Evolutionary conservation across 2,113 vertebrate species (phyloP).

Genomic region (Otocyon megalotis): DNA sequence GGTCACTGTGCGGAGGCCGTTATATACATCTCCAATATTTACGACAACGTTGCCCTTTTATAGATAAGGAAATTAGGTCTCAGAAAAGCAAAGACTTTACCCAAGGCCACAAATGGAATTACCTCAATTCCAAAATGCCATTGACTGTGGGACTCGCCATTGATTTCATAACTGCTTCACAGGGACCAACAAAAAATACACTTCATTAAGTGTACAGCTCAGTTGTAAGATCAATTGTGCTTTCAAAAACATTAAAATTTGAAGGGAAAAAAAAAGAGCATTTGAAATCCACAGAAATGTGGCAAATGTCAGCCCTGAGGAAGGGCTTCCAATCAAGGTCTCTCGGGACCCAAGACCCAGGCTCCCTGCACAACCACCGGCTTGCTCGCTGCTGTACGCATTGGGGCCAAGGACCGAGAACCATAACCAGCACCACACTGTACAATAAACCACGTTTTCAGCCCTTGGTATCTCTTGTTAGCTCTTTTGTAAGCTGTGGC

Average conservation of each 20-base stretch:
- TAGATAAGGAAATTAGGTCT: slow-evolving; percentile 62
- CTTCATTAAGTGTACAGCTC: slow-evolving; percentile 47
- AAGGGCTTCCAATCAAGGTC: neutral
- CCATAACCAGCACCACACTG: neutral
- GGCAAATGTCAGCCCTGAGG: neutral
- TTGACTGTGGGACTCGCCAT: slow-evolving; percentile 44
- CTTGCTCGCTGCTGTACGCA: accelerated
- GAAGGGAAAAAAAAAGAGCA: neutral
- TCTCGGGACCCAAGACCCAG: neutral
- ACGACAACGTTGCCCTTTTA: slow-evolving; percentile 37
- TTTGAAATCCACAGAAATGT: neutral
- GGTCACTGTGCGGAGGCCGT: neutral
- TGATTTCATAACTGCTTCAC: slow-evolving; percentile 67
- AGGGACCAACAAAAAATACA: slow-evolving; percentile 62
- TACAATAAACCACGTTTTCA: neutral
- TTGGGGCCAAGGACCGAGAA: accelerated
- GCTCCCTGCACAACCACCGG: accelerated
- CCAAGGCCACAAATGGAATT: slow-evolving; percentile 62
- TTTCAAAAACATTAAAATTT: slow-evolving; percentile 55
- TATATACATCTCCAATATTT: slow-evolving; percentile 35
- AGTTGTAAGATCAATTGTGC: slow-evolving; percentile 24
- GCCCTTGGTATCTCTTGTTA: neutral
- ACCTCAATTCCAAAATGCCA: slow-evolving; percentile 37
- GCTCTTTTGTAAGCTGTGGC: neutral
- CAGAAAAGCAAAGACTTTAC: slow-evolving; percentile 63